Percentiles rank a stretch among this genome's conserved stretches.
Evolutionary conservation across 2,888 invertebrate genomes (phyloP).

Genomic region (Pseudococcus jackbeardsleyi): DNA sequence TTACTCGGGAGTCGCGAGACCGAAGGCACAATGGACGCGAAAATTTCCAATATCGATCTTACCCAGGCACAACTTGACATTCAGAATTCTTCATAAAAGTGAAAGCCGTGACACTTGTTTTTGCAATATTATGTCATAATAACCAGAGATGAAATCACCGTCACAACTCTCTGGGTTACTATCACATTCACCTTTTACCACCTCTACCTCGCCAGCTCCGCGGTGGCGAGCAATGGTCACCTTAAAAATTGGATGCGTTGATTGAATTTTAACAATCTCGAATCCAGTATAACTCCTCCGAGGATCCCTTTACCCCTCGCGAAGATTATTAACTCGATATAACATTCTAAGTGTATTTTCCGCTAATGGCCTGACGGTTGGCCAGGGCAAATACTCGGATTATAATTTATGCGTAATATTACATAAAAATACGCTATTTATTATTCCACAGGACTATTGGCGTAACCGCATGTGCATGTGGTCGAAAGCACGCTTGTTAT

Average conservation of each 20-base stretch:
- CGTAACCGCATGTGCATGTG: not conserved
- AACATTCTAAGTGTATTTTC: not conserved
- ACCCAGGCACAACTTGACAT: slow-evolving; percentile 37
- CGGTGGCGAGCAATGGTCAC: not conserved
- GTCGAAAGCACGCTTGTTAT: slow-evolving; percentile 29
- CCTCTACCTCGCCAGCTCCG: not conserved
- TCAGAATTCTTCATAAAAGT: slow-evolving; percentile 60
- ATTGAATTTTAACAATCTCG: not conserved
- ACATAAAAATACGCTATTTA: slow-evolving; percentile 27
- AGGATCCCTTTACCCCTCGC: too few relatives aligned
- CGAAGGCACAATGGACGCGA: not conserved
- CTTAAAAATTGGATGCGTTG: not conserved
- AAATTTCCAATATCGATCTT: slow-evolving; percentile 8
- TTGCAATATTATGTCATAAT: slow-evolving; percentile 61
- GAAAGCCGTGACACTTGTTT: slow-evolving; percentile 63
- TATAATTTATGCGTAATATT: slow-evolving; percentile 31
- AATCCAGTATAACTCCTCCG: not conserved
- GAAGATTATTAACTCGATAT: too few relatives aligned
- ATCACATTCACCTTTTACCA: slow-evolving; percentile 61
- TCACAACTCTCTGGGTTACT: slow-evolving; percentile 58
- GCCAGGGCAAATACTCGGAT: slow-evolving; percentile 7
- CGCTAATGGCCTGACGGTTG: not conserved
- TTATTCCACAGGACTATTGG: slow-evolving; percentile 19
- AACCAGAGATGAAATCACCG: slow-evolving; percentile 60
- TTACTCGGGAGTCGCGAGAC: too few relatives aligned